Evolutionary conservation across 2,888 invertebrate species (phyloP).

Genomic region (Hypercompe scribonia): DNA sequence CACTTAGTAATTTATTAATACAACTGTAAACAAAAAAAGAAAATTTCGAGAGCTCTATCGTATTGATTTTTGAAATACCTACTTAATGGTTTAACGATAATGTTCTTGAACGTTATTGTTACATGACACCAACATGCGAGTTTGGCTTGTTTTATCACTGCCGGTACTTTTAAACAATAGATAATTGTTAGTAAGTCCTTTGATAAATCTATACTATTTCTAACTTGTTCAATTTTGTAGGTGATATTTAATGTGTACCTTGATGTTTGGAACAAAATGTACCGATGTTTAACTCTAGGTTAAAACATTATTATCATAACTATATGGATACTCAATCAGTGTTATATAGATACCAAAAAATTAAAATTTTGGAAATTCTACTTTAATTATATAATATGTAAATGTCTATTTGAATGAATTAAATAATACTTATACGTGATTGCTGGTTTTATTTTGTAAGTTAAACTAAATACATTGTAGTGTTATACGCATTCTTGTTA

Average conservation of each 20-base stretch:
- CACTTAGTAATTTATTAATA: slow-evolving; percentile 60
- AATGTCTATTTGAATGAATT: slow-evolving; percentile 87
- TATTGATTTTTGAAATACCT: slow-evolving; percentile 49
- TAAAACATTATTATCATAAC: slow-evolving; percentile 69
- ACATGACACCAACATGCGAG: slow-evolving; percentile 58
- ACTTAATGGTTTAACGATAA: slow-evolving; percentile 46
- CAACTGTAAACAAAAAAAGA: slow-evolving; percentile 52
- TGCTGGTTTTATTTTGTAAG: slow-evolving; percentile 69
- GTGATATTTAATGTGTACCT: slow-evolving; percentile 83
- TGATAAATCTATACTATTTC: slow-evolving; percentile 84
- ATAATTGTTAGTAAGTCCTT: slow-evolving; percentile 78
- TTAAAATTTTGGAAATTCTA: slow-evolving; percentile 81
- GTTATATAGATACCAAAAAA: slow-evolving; percentile 81
- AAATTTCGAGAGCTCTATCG: slow-evolving; percentile 42
- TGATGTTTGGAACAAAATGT: slow-evolving; percentile 82
- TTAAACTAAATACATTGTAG: no score
- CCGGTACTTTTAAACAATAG: slow-evolving; percentile 78
- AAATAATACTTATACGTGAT: slow-evolving; percentile 78
- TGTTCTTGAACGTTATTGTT: slow-evolving; percentile 49
- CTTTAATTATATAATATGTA: slow-evolving; percentile 77
- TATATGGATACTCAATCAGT: slow-evolving; percentile 81
- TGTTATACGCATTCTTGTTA: no score
- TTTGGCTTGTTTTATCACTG: slow-evolving; percentile 84
- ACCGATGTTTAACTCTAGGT: slow-evolving; percentile 78
- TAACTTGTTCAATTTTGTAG: slow-evolving; percentile 87